Evolutionary conservation across 2,888 invertebrate genomes (phyloP), one percentile per base, ranked within the genome.

Genomic region (Urechis unicinctus): DNA sequence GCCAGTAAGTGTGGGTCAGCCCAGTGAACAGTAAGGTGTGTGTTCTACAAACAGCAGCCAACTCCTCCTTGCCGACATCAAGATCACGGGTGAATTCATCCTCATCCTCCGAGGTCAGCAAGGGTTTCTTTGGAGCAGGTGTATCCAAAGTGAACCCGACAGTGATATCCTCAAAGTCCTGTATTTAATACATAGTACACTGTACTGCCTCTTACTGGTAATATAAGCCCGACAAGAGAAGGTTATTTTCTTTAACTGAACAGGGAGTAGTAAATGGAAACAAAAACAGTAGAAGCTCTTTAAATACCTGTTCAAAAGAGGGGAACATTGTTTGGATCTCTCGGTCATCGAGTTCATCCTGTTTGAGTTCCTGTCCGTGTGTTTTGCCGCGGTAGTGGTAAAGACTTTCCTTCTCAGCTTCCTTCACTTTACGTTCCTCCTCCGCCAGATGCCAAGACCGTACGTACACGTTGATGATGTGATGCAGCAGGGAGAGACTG

Each of bases 391-490:
- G 73, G 62, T 68, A 76, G 56, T 70, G 70, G 59, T 68, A 80
- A 46, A 92, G 78, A 63, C 86, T 86, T 52, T 88, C 88, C 57
- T 88, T 86, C 65, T 89, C 89, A 52, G 83, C 83, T 62, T 86
- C 84, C 65, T 84, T 83, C 66, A 81, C 81, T 62, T 85, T 84
- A 22, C 83, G 82, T 28, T 85, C 84, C 50, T 84, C 83, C 67
- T 89, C 86, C 65, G 90, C 88, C 56, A 84, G 82, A 67, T 85
- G 85, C 91, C 93, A 94, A 0, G 85, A 80, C 53, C 82, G 74
- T 25, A 88, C 85, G 51, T 89, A 82, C 44, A 83, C 60, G 26
- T 64, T 58, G 36, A 75, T 61, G 17, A 74, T 53, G 6, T 61
- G 46, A 25, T 63, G 65, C 60, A 74, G 60, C 29, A 63, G 60